phyloP scores from a whole-genome alignment of 2,797 vertebrate species.

The Squalus acanthias region DNA sequence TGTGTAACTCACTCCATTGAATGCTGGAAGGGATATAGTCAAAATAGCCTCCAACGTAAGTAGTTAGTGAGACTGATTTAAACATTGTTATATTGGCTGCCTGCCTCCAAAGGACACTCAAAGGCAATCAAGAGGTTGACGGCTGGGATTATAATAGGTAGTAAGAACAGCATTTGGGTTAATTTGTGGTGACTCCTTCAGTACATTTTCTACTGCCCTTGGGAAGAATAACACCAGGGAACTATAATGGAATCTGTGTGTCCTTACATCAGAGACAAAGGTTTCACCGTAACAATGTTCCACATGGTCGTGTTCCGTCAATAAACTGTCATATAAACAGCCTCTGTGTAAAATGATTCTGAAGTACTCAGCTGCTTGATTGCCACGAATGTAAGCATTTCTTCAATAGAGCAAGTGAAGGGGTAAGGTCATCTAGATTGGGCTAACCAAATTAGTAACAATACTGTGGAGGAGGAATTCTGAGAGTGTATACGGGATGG shows the following conservation, averaged over 20 bases:
- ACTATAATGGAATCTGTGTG: neutral
- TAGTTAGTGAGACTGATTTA: conserved; percentile 4
- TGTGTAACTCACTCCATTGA: neutral
- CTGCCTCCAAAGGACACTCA: neutral
- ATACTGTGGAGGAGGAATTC: too few relatives aligned
- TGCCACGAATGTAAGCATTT: neutral
- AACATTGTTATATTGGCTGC: neutral
- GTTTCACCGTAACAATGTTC: neutral
- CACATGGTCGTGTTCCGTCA: neutral
- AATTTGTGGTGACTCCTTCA: conserved; percentile 12
- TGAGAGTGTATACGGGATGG: too few relatives aligned
- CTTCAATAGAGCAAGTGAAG: neutral
- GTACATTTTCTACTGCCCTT: neutral
- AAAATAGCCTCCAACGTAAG: neutral
- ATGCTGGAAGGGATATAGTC: neutral
- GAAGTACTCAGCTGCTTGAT: neutral
- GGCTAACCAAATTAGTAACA: too few relatives aligned
- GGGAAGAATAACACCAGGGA: neutral
- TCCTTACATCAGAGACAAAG: neutral
- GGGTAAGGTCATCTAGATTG: too few relatives aligned
- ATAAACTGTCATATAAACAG: conserved; percentile 14
- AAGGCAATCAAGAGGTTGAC: neutral
- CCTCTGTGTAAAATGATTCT: neutral
- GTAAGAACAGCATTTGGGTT: neutral
- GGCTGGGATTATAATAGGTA: neutral